phyloP scores from a whole-genome alignment of 2,888 invertebrate species.

The Caprella mutica region DNA sequence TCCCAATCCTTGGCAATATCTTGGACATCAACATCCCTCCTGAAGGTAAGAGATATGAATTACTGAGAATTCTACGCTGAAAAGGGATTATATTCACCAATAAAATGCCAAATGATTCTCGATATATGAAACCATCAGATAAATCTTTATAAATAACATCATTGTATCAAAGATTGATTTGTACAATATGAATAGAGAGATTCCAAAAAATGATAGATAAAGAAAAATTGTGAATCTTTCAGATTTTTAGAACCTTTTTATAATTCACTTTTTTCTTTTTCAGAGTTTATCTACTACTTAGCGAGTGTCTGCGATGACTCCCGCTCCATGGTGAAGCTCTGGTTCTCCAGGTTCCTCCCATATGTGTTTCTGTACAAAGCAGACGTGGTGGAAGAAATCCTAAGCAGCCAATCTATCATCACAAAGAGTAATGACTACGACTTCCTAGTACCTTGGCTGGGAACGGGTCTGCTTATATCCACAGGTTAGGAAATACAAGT shows the following conservation, averaged over 20 bases:
- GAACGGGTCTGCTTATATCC: slow-evolving; percentile 1
- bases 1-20: slow-evolving; percentile 52
- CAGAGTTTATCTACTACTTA: not conserved
- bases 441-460: slow-evolving; percentile 11
- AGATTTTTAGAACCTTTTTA: no score
- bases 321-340: not conserved
- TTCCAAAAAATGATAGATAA: no score
- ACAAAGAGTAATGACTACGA: slow-evolving; percentile 8
- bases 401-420: slow-evolving; percentile 18
- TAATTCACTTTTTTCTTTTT: no score
- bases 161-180: no score
- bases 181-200: no score
- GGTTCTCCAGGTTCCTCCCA: not conserved
- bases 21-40: slow-evolving; percentile 51
- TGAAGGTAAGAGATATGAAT: slow-evolving; percentile 50
- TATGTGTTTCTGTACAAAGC: not conserved
- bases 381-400: slow-evolving; percentile 8
- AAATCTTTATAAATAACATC: no score
- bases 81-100: no score
- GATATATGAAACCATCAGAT: no score
- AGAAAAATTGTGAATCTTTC: no score
- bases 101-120: no score
- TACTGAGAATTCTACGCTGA: no score
- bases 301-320: not conserved
- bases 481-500: slow-evolving; percentile 3